Base-by-base conservation (phyloP, 2,797 vertebrate genomes). In the Hylomyscus alleni region DNA sequence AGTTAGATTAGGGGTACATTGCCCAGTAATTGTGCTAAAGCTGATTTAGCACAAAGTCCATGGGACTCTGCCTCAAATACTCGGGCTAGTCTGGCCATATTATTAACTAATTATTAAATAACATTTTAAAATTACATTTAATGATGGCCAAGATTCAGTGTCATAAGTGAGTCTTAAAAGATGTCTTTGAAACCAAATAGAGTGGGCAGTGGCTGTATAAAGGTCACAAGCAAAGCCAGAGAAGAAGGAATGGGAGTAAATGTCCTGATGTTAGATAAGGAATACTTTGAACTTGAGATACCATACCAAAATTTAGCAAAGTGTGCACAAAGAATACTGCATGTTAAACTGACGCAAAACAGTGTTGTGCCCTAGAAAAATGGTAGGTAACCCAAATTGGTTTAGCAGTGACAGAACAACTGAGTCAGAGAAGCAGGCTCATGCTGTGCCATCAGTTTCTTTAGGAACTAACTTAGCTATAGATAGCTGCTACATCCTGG, bases 131-230 rank as follows among this genome's bases (percentile, higher is more conserved):
- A 37, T 72, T 37, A 72, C n/a, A 37, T 20, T 72, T 72, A 72
- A 72, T 37, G 19, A 50, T n/a, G 67, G 3, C 44, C 50, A 92
- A 82, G 19, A 9, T 50, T 94, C 15, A 1, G 2, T 89, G 54
- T 92, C 40, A 31, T 69, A 73, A 91, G 73, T 13, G 9, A 2
- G 26, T 6, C 34, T 94, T 65, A 89, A 72, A 87, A 87, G 17
- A 50, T 44, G 15, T 60, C 15, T 94, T 94, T 65, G 67, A 76
- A 86, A 78, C 54, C n/a, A 87, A 91, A 75, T 24, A 89, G 11
- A 86, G 13, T 69, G 72, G 20, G 11, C 34, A 4, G 24, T 81
- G 65, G 22, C 13, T 44, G 12, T 67, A 26, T 29, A 47, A 65
- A 76, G 17, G 54, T 91, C 24, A 72, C 37, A 72, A 19, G 26